Evolutionary conservation across 2,797 vertebrate genomes (phyloP).

Genomic region (Bovichtus variegatus): DNA sequence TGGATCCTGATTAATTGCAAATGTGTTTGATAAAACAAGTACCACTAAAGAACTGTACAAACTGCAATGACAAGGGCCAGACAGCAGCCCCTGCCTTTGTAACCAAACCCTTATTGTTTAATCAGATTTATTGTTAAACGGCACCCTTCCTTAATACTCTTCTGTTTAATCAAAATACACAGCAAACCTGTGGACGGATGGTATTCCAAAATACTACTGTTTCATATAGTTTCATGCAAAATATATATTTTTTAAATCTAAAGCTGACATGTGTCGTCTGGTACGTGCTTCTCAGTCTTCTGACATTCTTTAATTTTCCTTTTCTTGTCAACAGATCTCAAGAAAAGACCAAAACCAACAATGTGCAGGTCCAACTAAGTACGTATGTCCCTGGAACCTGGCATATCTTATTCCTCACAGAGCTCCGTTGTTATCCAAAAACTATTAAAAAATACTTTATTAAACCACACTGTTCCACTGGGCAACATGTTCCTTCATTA

Average conservation of each 20-base stretch:
- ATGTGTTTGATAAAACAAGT: not conserved
- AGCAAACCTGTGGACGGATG: too few species aligned
- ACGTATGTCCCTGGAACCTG: not conserved
- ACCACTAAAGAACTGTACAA: not conserved
- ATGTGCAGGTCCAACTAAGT: not conserved
- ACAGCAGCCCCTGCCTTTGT: not conserved
- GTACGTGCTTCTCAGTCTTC: too few species aligned
- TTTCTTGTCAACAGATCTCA: not conserved
- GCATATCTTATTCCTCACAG: not conserved
- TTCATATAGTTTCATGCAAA: too few species aligned
- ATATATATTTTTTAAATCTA: too few species aligned
- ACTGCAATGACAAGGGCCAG: not conserved
- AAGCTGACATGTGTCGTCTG: too few species aligned
- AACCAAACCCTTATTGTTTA: not conserved
- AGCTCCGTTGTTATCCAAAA: not conserved
- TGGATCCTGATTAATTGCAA: not conserved
- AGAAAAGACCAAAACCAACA: too few species aligned
- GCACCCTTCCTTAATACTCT: too few species aligned
- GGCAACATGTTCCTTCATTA: not conserved
- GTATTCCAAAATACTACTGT: too few species aligned
- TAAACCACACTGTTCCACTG: not conserved
- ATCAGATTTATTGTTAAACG: too few species aligned
- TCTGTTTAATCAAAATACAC: too few species aligned
- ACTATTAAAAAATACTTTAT: not conserved
- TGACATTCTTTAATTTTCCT: not conserved